A percentile compares a stretch with the other conserved stretches of the same genome.
These are phyloP conservation scores for Bothrops alternatus DNA, from an alignment of 2,797 vertebrate species.

Conservation along the genomic window DNA sequence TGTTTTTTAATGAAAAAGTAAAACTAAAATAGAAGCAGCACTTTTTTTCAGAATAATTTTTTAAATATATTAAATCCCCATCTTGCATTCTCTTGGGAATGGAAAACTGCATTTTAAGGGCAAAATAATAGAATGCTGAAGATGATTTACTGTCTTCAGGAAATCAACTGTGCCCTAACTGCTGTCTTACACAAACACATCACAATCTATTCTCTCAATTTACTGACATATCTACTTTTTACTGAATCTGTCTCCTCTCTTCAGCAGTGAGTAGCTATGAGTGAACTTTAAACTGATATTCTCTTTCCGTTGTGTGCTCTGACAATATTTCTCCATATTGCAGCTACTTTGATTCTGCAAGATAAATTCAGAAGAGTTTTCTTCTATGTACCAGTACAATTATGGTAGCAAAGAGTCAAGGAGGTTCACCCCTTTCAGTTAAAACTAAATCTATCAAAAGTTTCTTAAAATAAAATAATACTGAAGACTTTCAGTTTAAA, in stretches of 20 bases:
- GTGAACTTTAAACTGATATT: constrained; percentile 3
- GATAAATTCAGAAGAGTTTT: background rate
- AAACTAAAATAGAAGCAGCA: background rate
- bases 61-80: background rate
- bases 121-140: background rate
- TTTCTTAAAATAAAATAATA: background rate
- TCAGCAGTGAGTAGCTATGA: background rate
- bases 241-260: background rate
- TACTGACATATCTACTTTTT: background rate
- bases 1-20: background rate
- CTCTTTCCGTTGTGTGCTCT: background rate
- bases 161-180: background rate
- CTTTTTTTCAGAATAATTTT: fast-evolving
- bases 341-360: background rate
- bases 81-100: background rate
- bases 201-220: background rate
- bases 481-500: background rate
- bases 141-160: background rate
- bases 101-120: background rate
- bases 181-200: background rate
- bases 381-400: background rate
- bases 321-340: background rate
- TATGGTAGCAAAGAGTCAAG: background rate
- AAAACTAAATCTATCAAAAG: background rate
- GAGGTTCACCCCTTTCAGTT: background rate